Evolutionary conservation across 2,113 vertebrate genomes (phyloP), one percentile per base, ranked within the genome.

Genomic region (Larimichthys polyactis): DNA sequence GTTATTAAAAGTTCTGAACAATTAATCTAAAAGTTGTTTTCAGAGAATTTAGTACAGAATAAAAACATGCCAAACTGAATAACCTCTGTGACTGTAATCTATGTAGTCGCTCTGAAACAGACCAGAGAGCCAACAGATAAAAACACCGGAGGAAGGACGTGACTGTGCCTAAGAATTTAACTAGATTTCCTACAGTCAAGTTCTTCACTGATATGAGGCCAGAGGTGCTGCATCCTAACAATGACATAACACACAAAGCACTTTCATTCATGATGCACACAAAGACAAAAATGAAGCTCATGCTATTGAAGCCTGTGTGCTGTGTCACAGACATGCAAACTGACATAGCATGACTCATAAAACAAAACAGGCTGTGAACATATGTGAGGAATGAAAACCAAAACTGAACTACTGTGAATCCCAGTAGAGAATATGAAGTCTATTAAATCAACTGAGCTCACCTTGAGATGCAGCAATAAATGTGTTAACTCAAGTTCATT

Each of bases 201-300:
- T 19, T 49, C 67, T 73, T 81, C 24, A 40, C 58, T 75, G 22
- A 63, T 78, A 81, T 51, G 57, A 85, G 86, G 75, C 48, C 76
- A 84, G 44, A 14, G 22, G 7, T 14, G 2, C 62, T 12, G 54
- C 27, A n/a, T 22, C 5, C 12, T 20, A 60, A 74, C 75, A 79
- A 68, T 10, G 59, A 49, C 71, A 78, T 20, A 64, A 52, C 12
- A 36, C 71, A 83, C 71, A 71, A 81, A 64, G 60, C 54, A 58
- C 44, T 52, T 72, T 80, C 73, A 65, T 71, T 83, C 48, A 68
- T 46, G 54, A 49, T 54, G 51, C 19, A 15, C 63, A 79, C 78
- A 71, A 74, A 71, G 54, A 22, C 43, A 0, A 15, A 48, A 15
- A 48, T 0, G 4, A 32, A 36, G 74, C 32, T 70, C 51, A n/a